A percentile compares a stretch with the other conserved stretches of the same genome.
Conservation (phyloP, 2,888 invertebrate genomes). For the Melanchra persicariae region DNA sequence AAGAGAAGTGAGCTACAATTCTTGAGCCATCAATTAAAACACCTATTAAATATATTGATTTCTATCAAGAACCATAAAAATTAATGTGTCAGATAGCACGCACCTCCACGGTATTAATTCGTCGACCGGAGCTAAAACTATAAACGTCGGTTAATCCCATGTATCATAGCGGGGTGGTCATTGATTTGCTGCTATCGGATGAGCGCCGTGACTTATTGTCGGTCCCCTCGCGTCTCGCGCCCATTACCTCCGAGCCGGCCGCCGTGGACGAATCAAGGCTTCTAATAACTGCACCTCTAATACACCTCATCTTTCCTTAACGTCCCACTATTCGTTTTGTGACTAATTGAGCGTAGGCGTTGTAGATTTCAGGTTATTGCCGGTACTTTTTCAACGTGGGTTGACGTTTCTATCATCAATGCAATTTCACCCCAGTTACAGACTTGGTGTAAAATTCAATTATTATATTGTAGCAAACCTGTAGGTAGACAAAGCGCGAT, state of each 20-base stretch:
- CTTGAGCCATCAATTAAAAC: conserved; percentile 49
- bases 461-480: conserved; percentile 73
- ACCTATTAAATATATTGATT: conserved; percentile 34
- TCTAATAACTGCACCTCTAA: conserved; percentile 77
- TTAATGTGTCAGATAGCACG: conserved; percentile 77
- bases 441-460: conserved; percentile 59
- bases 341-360: conserved; percentile 91
- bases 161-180: conserved; percentile 89
- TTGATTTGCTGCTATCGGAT: conserved; percentile 88
- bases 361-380: conserved; percentile 74
- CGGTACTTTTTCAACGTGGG: conserved; percentile 68
- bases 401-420: conserved; percentile 25
- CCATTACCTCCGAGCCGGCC: conserved; percentile 79
- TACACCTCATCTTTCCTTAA: conserved; percentile 83
- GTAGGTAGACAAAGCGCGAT: conserved; percentile 86
- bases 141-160: conserved; percentile 88
- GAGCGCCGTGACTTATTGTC: conserved; percentile 86
- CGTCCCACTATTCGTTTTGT: conserved; percentile 86
- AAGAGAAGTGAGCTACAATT: neutral
- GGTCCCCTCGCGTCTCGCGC: conserved; percentile 81
- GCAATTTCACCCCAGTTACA: conserved; percentile 27
- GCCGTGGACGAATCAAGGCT: conserved; percentile 61
- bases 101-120: conserved; percentile 88
- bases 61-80: conserved; percentile 75
- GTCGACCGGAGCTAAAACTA: conserved; percentile 84